These are phyloP conservation scores for Cossypha heuglini DNA, from an alignment of 2,797 vertebrate genomes.

Conservation along the genomic window DNA sequence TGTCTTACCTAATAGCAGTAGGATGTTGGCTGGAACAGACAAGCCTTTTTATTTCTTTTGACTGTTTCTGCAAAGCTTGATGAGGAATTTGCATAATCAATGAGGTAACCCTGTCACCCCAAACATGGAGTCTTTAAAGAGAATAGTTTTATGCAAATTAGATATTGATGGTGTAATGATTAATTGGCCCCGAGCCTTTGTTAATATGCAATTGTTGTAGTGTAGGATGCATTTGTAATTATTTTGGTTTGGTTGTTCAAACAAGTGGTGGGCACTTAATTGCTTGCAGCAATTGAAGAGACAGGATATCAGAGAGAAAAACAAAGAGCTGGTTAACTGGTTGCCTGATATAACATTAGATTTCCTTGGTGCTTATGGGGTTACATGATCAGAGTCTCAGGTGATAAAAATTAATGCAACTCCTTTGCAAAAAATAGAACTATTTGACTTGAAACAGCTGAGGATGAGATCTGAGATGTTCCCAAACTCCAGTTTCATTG, in stretches of 20 bases:
- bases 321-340: conserved; percentile 28
- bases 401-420: background rate
- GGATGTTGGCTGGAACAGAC: conserved; percentile 77
- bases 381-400: background rate
- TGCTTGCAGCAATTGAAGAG: conserved; percentile 71
- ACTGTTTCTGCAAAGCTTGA: conserved; percentile 88
- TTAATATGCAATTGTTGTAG: conserved; percentile 94
- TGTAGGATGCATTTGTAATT: conserved; percentile 90
- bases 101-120: conserved; percentile 92
- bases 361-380: background rate
- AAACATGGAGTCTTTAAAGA: conserved; percentile 91
- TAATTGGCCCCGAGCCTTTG: conserved; percentile 90
- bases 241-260: conserved; percentile 90
- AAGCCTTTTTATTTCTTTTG: conserved; percentile 87
- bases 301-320: conserved; percentile 56
- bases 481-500: background rate
- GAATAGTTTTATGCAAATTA: conserved; percentile 98
- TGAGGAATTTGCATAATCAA: conserved; percentile 96
- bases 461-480: background rate
- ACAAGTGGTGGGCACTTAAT: conserved; percentile 84
- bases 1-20: conserved; percentile 68
- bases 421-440: background rate
- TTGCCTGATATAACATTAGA: background rate
- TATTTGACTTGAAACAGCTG: background rate
- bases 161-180: conserved; percentile 96